These are phyloP conservation scores for Hippoglossus stenolepis DNA, from an alignment of 2,113 vertebrate species.

Conservation along the genomic window DNA sequence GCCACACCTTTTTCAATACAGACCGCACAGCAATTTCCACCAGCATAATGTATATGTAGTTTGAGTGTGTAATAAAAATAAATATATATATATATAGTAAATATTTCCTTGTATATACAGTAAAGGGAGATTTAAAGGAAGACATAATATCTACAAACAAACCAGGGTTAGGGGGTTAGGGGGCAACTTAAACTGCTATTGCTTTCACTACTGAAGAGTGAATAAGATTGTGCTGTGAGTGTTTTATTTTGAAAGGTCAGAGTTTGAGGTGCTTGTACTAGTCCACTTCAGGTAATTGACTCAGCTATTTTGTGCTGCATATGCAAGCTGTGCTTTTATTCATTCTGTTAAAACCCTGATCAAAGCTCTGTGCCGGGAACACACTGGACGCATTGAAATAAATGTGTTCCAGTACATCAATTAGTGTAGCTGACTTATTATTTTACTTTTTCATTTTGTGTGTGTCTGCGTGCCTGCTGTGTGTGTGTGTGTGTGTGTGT, in stretches of 20 bases:
- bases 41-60: too few relatives aligned
- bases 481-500: neutral
- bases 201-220: neutral
- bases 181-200: neutral
- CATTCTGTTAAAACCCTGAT: constrained; percentile 22
- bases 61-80: too few relatives aligned
- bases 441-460: neutral
- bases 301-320: constrained; percentile 1
- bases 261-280: neutral
- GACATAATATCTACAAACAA: neutral
- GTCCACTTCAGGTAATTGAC: constrained; percentile 6
- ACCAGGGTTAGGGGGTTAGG: too few relatives aligned
- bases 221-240: neutral
- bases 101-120: neutral
- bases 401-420: constrained; percentile 26
- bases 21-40: neutral
- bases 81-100: neutral
- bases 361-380: constrained; percentile 22
- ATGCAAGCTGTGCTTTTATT: constrained; percentile 9
- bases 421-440: constrained; percentile 7
- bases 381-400: constrained; percentile 2
- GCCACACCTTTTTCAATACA: neutral
- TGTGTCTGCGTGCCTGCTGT: neutral
- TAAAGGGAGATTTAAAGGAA: neutral
- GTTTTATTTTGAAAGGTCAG: constrained; percentile 4